Percentiles rank a stretch among this genome's conserved stretches.
Conservation (phyloP, 2,113 vertebrate species). For the Castor canadensis region DNA sequence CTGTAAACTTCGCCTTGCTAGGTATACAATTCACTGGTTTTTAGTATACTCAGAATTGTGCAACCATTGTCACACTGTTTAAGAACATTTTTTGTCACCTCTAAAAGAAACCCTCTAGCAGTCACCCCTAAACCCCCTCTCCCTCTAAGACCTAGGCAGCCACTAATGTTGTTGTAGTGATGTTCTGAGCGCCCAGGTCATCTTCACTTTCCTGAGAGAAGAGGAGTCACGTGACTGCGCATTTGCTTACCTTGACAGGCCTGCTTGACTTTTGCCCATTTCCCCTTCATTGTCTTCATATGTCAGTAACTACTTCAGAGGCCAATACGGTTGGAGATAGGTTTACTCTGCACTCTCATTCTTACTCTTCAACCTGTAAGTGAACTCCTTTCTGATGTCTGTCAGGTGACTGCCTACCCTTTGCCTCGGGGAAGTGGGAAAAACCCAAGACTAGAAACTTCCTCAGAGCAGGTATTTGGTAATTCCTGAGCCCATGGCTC, state of each 20-base stretch:
- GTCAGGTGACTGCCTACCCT: background rate
- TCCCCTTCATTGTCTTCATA: background rate
- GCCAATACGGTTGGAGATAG: background rate
- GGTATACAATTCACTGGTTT: background rate
- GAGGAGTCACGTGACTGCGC: background rate
- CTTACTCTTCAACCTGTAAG: background rate
- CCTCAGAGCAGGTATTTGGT: background rate
- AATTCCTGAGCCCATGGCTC: background rate
- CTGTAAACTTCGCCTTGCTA: background rate
- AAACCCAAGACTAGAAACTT: background rate
- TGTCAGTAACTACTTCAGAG: background rate
- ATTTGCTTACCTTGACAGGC: background rate
- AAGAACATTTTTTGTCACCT: conserved; percentile 8
- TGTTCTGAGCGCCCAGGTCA: background rate
- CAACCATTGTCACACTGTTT: background rate
- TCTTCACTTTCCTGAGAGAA: background rate
- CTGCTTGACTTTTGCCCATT: background rate
- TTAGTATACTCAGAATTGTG: background rate
- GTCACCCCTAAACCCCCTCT: background rate
- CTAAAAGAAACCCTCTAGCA: background rate
- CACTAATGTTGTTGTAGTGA: background rate
- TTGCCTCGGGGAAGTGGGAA: background rate
- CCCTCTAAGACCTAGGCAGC: background rate
- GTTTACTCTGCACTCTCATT: background rate
- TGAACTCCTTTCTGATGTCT: background rate